A percentile compares a stretch with the other conserved stretches of the same genome.
phyloP scores from a whole-genome alignment of 2,888 invertebrate species.

The Onchidella celtica region DNA sequence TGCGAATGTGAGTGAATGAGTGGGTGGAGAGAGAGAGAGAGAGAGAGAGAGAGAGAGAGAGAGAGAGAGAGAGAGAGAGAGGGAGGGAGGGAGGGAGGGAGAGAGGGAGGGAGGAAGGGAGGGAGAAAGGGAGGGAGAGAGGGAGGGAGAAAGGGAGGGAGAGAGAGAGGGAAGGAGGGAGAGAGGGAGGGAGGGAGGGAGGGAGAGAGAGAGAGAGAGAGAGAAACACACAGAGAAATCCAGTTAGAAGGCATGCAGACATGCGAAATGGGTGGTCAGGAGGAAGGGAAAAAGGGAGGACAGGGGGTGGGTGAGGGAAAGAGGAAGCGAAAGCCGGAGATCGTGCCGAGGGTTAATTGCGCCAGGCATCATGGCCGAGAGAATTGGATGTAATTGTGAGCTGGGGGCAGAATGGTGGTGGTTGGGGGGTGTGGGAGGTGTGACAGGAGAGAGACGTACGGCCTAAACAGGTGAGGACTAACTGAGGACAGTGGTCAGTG shows the following conservation, averaged over 20 bases:
- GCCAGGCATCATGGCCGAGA: too few species aligned
- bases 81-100: conserved; percentile 11
- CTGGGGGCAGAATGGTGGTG: too few species aligned
- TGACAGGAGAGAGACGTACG: too few species aligned
- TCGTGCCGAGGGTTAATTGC: too few species aligned
- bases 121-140: background rate
- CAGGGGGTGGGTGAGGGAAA: conserved; percentile 27
- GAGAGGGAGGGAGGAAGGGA: conserved; percentile 25
- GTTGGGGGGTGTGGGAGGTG: too few species aligned
- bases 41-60: background rate
- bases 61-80: too few species aligned
- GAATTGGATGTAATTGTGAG: too few species aligned
- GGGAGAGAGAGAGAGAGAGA: conserved; percentile 37
- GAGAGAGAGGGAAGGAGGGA: conserved; percentile 7
- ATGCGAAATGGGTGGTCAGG: conserved; percentile 33
- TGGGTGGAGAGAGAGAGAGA: background rate
- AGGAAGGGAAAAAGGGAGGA: conserved; percentile 1
- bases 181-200: conserved; percentile 32
- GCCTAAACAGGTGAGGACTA: too few species aligned
- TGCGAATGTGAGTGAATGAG: too few species aligned
- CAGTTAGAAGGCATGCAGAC: conserved; percentile 18
- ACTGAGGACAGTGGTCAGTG: too few species aligned
- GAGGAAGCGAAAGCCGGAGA: background rate
- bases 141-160: background rate
- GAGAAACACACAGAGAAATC: background rate